Evolutionary conservation across 2,113 vertebrate species (phyloP), one percentile per base, ranked within the genome.

Genomic region (Ariopsis seemanni): DNA sequence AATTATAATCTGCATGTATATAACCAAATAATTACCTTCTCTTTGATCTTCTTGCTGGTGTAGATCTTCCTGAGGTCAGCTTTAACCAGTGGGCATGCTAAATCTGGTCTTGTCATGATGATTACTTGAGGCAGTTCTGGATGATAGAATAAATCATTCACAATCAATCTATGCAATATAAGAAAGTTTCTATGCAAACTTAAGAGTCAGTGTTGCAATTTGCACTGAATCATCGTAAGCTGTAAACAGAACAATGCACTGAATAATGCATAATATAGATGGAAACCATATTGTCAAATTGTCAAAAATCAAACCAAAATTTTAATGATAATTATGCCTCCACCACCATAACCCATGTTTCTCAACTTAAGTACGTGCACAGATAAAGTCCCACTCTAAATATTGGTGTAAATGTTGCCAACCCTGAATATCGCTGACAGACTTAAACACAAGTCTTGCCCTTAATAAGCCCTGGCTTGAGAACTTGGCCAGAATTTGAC

Each of bases 91-190:
- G 78, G 69, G 20, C 88, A 88, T 62, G 58, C 27, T 30, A 50
- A 15, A 83, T 88, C 88, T 9, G 82, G n/a, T 57, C 58, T 86
- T 5, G 88, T 89, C 78, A 86, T 42, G 14, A 88, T 62, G 8
- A 88, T 55, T 9, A 69, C 55, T 74, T 88, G 55, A 75, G 77
- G 80, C 7, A 87, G 42, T 4, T 86, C 67, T 82, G 30, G 22
- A 81, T 50, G 18, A 63, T 10, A 52, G 25, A 15, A 83, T 22
- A 65, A 62, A 83, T n/a, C 0, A 14, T 65, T 25, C 34, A n/a
- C 10, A 57, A 25, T 30, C 62, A 86, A 15, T 25, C 20, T 0
- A 52, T 52, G 2, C 18, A 52, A 27, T 2, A 52, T n/a, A 0
- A 48, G 6, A 10, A 52, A 77, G 1, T 25, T 77, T 18, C 30